Conservation (phyloP, 2,888 invertebrate species). For the Ophion slaviceki region DNA sequence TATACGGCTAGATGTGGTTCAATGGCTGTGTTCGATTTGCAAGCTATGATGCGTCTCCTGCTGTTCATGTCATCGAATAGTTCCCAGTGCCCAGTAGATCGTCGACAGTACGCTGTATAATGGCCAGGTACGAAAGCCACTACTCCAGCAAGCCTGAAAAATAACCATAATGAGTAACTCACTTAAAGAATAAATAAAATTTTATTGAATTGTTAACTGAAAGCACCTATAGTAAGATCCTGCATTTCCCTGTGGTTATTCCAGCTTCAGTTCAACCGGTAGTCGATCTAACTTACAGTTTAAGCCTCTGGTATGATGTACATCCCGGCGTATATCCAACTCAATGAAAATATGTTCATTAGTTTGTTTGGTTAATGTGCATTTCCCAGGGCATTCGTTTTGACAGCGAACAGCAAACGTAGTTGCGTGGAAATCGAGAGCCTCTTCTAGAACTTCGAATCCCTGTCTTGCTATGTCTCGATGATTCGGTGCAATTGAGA, state of each 20-base stretch:
- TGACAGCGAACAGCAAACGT: not conserved
- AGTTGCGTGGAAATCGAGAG: not conserved
- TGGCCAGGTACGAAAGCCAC: conserved; percentile 33
- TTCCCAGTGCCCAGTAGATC: conserved; percentile 39
- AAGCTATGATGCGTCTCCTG: not conserved
- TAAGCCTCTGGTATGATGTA: no score
- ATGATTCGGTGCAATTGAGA: conserved; percentile 11
- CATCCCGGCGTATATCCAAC: no score
- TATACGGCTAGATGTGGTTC: conserved; percentile 39
- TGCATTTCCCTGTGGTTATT: no score
- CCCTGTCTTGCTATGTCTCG: not conserved
- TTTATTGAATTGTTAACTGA: no score
- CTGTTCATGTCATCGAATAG: conserved; percentile 23
- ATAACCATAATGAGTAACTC: not conserved
- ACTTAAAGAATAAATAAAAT: no score
- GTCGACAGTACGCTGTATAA: conserved; percentile 51
- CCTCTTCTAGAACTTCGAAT: conserved; percentile 12
- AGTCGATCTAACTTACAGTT: no score
- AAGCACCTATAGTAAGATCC: no score
- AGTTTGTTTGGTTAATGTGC: no score
- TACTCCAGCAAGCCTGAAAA: conserved; percentile 37
- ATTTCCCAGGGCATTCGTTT: not conserved
- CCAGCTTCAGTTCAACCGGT: no score
- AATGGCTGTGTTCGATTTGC: conserved; percentile 13
- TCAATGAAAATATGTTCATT: no score